Evolutionary conservation across 2,113 vertebrate genomes (phyloP), one percentile per base, ranked within the genome.

Genomic region (Trogon melanurus): DNA sequence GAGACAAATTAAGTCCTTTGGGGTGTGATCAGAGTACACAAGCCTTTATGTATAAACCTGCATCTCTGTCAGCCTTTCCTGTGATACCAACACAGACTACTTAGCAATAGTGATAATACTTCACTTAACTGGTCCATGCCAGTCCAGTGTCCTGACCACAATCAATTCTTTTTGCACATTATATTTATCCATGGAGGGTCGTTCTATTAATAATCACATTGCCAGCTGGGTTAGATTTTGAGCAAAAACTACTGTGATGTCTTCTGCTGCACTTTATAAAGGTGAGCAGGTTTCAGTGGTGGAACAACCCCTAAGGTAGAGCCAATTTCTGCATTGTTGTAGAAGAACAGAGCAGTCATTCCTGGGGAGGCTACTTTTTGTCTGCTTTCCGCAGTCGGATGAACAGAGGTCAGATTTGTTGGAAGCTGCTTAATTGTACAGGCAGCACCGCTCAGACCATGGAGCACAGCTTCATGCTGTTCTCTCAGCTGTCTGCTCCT

Each of bases 401-500:
- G 92, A 93, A 50, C 69, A 88, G 88, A 96, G 95, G 92, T 96
- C 95, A 96, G 36, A 41, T 91, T 94, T 92, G 73, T 95, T 94
- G 93, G 95, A 96, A 94, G 79, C 90, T 86, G 76, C 79, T 91
- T 96, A 96, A 96, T 94, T 96, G 96, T 93, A 64, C 72, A 74
- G 96, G 90, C 91, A 92, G 93, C 75, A 61, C 88, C 78, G 92
- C 82, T 96, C 90, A 91, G 93, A 89, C 88, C 88, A 75, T 47
- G 91, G 57, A 93, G 93, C 90, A 79, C 90, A 97, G 89, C 53
- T 84, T 94, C 96, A 89, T 18, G 75, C 92, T 96, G 93, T 81
- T 96, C 85, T 95, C 92, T 97, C 95, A 95, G 95, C 95, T 96
- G 88, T 86, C 85, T 94, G 75, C 60, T 88, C 83, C 90, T 97